Evolutionary conservation across 2,888 invertebrate genomes (phyloP), one percentile per base, ranked within the genome.

Genomic region (Subacronicta megacephala): DNA sequence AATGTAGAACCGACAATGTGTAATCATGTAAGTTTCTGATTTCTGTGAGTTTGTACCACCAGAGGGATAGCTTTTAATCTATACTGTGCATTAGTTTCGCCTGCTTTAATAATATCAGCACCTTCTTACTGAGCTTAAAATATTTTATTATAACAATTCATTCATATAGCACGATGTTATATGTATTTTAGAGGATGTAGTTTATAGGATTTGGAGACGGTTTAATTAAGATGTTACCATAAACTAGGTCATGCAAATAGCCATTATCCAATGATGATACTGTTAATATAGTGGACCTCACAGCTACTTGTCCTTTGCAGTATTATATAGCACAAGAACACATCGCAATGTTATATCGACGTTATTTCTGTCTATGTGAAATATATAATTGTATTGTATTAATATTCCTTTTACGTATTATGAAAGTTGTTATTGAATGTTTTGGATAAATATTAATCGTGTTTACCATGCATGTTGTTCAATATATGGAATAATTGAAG

Each of bases 81-180:
- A 73, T 44, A 80, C 75, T 86, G 90, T 91, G 84, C 84, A 71
- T 86, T 88, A 88, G 93, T 92, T 92, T 93, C 93, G 93, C 92
- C 91, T 72, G 62, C 73, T 81, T 75, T 60, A 72, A 72, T 78
- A 72, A 70, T 50, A 70, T 62, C 69, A 67, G 61, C 40, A 63
- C 35, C 59, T 63, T 51, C 17, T 54, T 49, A 45, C 62, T 69
- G 47, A 67, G 54, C 50, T 68, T 75, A 69, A 80, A 83, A 82
- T 92, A 87, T 92, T 91, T 89, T 87, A 93, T 90, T 90, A 83
- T 71, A 83, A 85, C 92, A 91, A 93, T 94, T 93, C 90, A 93
- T 94, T 93, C 90, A 65, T 72, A 68, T 87, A 88, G 77, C 83
- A 84, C 79, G 71, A 72, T 77, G 70, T 76, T 81, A 63, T 81